Conservation (phyloP, 2,888 invertebrate species). For the Mantis religiosa region DNA sequence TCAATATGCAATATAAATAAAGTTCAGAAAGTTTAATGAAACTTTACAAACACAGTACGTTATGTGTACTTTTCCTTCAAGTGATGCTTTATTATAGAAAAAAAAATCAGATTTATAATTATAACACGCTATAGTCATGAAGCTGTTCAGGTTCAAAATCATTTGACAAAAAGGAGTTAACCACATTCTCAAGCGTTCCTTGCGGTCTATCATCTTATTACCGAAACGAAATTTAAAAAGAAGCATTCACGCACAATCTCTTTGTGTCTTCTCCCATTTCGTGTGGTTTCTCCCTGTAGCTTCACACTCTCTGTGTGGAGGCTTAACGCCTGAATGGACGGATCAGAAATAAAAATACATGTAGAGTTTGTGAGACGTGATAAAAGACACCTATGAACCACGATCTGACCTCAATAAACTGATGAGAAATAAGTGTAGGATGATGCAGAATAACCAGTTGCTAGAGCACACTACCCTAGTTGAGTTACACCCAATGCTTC, state of each 20-base stretch:
- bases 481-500: neutral
- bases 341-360: neutral
- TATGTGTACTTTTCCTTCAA: too few species aligned
- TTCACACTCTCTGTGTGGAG: neutral
- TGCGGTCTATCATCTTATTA: neutral
- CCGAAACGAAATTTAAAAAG: neutral
- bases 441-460: neutral
- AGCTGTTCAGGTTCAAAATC: neutral
- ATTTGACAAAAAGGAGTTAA: neutral
- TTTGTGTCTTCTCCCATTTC: neutral
- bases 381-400: neutral
- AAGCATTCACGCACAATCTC: neutral
- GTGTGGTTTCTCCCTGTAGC: neutral
- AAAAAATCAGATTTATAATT: neutral
- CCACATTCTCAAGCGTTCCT: neutral
- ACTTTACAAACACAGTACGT: too few species aligned
- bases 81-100: too few species aligned
- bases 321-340: neutral
- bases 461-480: neutral
- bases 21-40: too few species aligned
- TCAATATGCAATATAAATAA: too few species aligned
- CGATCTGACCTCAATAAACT: neutral
- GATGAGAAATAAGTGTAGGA: neutral
- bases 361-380: neutral
- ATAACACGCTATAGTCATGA: neutral